phyloP scores from a whole-genome alignment of 2,888 invertebrate genomes.

The Aphidius colemani region DNA sequence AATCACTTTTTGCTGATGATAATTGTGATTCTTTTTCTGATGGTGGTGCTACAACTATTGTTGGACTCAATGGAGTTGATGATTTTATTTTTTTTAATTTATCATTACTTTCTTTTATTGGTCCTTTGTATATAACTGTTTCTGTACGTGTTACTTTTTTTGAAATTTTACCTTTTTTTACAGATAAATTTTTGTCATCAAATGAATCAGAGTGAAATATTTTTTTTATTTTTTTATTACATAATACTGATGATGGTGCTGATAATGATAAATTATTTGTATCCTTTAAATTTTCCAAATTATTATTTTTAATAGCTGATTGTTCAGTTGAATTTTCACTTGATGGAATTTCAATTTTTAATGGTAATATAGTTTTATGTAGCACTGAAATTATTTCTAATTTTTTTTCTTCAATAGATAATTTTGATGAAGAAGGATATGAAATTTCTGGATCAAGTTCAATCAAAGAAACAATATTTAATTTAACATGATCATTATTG shows the following conservation, averaged over 20 bases:
- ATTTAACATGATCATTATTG: too few relatives aligned
- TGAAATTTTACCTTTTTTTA: constrained; percentile 32
- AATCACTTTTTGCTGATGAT: constrained; percentile 29
- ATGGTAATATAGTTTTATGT: not conserved
- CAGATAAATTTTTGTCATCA: constrained; percentile 4
- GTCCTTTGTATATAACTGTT: constrained; percentile 51
- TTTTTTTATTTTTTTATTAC: constrained; percentile 8
- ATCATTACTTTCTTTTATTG: constrained; percentile 32
- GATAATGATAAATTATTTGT: not conserved
- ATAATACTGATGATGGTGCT: not conserved
- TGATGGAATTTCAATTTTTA: not conserved
- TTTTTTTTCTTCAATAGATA: not conserved
- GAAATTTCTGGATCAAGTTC: constrained; percentile 3
- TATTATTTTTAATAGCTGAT: not conserved
- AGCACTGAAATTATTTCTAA: not conserved
- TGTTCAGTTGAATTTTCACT: not conserved
- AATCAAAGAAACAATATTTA: not conserved
- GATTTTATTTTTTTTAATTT: constrained; percentile 6
- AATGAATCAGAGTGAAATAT: constrained; percentile 16
- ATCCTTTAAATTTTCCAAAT: not conserved
- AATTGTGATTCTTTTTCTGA: constrained; percentile 26
- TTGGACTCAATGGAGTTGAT: constrained; percentile 23
- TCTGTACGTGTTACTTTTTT: constrained; percentile 45
- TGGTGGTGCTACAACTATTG: constrained; percentile 28
- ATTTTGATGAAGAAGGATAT: not conserved